These are phyloP conservation scores for Pogonomyrmex barbatus DNA, from an alignment of 1,140 invertebrate species.

Conservation along the genomic window DNA sequence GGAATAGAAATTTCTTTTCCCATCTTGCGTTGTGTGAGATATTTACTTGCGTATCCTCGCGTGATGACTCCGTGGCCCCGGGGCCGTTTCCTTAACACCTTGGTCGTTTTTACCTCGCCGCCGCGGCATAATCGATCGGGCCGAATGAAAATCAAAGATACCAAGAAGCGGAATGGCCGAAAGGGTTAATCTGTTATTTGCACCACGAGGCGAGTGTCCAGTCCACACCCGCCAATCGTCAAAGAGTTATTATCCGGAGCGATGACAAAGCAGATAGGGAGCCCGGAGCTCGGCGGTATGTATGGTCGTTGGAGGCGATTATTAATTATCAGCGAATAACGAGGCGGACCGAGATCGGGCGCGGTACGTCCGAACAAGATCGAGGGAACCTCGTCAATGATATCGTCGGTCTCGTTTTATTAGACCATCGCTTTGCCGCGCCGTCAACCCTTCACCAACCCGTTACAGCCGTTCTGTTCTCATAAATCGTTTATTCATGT, in stretches of 20 bases:
- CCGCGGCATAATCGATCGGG: background rate
- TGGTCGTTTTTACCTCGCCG: background rate
- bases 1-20: conserved; percentile 21
- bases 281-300: conserved; percentile 17
- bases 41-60: background rate
- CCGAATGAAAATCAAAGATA: conserved; percentile 55
- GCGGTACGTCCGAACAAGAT: conserved; percentile 38
- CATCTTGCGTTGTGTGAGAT: background rate
- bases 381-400: conserved; percentile 28
- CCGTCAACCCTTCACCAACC: conserved; percentile 36
- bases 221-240: conserved; percentile 52
- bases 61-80: conserved; percentile 16
- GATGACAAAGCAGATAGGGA: conserved; percentile 80
- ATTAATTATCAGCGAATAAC: conserved; percentile 75
- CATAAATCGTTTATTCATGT: conserved; percentile 83
- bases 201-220: conserved; percentile 25
- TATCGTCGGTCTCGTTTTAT: conserved; percentile 58
- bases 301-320: conserved; percentile 61
- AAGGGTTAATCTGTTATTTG: conserved; percentile 48
- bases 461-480: conserved; percentile 64
- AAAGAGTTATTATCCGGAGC: conserved; percentile 75
- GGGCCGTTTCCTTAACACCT: conserved; percentile 10
- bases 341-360: conserved; percentile 53
- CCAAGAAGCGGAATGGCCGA: conserved; percentile 17
- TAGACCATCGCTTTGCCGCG: conserved; percentile 18